These are phyloP conservation scores for Holacanthella duospinosa DNA, from an alignment of 2,888 invertebrate genomes.

Conservation along the genomic window DNA sequence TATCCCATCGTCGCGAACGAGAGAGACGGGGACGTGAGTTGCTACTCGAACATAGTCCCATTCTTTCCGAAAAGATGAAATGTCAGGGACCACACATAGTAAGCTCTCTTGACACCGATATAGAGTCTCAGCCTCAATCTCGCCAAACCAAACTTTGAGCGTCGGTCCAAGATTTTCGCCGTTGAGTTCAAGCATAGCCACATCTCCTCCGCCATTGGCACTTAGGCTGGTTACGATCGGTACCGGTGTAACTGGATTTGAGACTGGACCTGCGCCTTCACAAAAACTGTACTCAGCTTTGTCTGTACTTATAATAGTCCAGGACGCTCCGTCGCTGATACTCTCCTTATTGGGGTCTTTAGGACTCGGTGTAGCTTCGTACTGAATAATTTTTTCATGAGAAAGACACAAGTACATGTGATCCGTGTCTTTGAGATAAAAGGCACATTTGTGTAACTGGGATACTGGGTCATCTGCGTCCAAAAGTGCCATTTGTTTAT, in stretches of 20 bases:
- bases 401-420: constrained; percentile 50
- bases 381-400: constrained; percentile 52
- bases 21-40: constrained; percentile 47
- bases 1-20: constrained; percentile 49
- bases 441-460: constrained; percentile 52
- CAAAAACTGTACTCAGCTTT: constrained; percentile 52
- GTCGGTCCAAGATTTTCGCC: constrained; percentile 48
- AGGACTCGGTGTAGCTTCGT: constrained; percentile 47
- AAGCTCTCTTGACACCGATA: constrained; percentile 46
- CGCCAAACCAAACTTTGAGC: constrained; percentile 49
- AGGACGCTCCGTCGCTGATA: constrained; percentile 52
- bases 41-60: constrained; percentile 47
- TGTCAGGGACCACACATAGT: constrained; percentile 48
- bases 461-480: constrained; percentile 52
- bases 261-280: constrained; percentile 48
- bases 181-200: constrained; percentile 48
- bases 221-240: constrained; percentile 47
- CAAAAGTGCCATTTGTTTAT: constrained; percentile 49
- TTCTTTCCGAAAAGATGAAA: constrained; percentile 44
- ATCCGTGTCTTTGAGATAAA: constrained; percentile 50
- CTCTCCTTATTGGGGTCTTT: constrained; percentile 48
- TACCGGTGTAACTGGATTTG: constrained; percentile 47
- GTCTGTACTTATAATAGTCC: constrained; percentile 54
- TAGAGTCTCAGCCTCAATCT: constrained; percentile 49
- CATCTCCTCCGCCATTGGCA: constrained; percentile 48